These are phyloP conservation scores for Papilio helenus DNA, from an alignment of 1,140 invertebrate genomes.

Conservation along the genomic window DNA sequence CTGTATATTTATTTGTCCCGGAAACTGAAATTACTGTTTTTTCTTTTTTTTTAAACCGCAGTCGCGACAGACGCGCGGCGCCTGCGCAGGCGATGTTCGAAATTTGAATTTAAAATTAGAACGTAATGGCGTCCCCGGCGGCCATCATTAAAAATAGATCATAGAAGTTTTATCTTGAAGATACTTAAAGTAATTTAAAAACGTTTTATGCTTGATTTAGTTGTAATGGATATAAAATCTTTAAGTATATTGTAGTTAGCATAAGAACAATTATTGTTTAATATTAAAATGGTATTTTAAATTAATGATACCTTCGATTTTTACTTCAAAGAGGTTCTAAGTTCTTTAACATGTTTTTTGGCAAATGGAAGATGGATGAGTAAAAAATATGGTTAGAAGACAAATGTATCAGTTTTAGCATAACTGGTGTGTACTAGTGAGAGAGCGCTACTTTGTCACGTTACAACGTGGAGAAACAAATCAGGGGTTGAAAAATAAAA, in stretches of 20 bases:
- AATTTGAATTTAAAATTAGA: constrained; percentile 68
- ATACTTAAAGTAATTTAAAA: constrained; percentile 62
- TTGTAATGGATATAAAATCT: constrained; percentile 45
- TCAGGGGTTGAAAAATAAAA: too few species aligned
- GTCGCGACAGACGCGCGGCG: constrained; percentile 60
- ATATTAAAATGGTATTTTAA: neutral
- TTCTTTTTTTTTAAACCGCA: constrained; percentile 58
- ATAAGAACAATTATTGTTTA: neutral
- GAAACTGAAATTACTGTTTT: constrained; percentile 62
- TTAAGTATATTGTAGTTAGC: constrained; percentile 9
- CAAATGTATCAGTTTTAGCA: too few species aligned
- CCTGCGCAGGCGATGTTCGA: constrained; percentile 51
- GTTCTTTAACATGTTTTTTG: neutral
- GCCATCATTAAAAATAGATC: constrained; percentile 71
- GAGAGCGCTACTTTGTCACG: too few species aligned
- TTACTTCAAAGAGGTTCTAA: neutral
- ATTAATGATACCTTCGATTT: neutral
- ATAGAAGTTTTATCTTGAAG: constrained; percentile 53
- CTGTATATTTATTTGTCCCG: constrained; percentile 53
- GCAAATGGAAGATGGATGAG: neutral
- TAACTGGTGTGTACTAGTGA: too few species aligned
- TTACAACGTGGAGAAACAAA: too few species aligned
- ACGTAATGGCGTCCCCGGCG: constrained; percentile 59
- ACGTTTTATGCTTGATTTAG: constrained; percentile 58
- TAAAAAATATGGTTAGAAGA: too few species aligned